Evolutionary conservation across 2,113 vertebrate species (phyloP).

Genomic region (Phalacrocorax aristotelis): DNA sequence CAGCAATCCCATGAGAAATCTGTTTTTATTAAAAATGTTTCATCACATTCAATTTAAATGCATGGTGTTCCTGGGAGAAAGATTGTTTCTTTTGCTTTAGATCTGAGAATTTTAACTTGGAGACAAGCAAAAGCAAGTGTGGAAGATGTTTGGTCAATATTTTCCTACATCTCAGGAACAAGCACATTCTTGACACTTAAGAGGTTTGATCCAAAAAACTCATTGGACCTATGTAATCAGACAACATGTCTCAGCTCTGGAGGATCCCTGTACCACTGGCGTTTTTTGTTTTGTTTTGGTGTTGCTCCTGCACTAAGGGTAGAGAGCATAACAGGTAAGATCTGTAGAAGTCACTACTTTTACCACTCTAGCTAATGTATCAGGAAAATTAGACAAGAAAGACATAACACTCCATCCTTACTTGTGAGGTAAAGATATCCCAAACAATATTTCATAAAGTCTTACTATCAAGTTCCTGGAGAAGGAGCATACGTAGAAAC

Average conservation of each 20-base stretch:
- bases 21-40: not conserved
- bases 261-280: not conserved
- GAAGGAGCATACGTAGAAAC: not conserved
- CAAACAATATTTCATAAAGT: not conserved
- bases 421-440: not conserved
- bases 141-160: not conserved
- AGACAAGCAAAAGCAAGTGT: not conserved
- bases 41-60: not conserved
- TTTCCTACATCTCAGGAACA: not conserved
- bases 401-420: not conserved
- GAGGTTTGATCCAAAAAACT: not conserved
- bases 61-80: not conserved
- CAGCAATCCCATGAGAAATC: not conserved
- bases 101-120: not conserved
- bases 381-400: not conserved
- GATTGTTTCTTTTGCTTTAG: not conserved
- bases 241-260: not conserved
- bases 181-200: not conserved
- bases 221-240: accelerated
- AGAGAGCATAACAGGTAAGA: not conserved
- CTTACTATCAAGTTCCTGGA: not conserved
- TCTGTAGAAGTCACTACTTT: not conserved
- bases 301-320: not conserved
- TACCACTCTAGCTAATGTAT: not conserved
- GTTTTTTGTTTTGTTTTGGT: not conserved